Evolutionary conservation across 1,140 invertebrate genomes (phyloP).

Genomic region (Oedothorax gibbosus): DNA sequence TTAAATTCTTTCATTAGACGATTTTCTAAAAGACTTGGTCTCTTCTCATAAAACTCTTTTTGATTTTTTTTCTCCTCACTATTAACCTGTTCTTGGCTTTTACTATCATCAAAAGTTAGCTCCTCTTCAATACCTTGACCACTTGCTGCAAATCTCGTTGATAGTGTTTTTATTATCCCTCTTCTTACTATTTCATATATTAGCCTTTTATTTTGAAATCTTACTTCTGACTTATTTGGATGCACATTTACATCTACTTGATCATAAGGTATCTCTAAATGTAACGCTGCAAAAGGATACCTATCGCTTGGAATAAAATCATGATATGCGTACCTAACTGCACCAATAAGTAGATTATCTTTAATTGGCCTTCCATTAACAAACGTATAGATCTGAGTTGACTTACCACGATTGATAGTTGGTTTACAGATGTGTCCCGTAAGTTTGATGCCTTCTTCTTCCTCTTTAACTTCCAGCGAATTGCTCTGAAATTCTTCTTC

Average conservation of each 20-base stretch:
- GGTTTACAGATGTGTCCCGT: conserved; percentile 7
- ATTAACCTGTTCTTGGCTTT: background rate
- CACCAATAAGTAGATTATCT: background rate
- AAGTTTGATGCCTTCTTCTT: background rate
- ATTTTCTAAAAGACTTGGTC: conserved; percentile 8
- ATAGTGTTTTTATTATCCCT: conserved; percentile 6
- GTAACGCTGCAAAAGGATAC: background rate
- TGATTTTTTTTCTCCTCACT: background rate
- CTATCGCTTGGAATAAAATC: background rate
- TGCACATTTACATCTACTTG: conserved; percentile 3
- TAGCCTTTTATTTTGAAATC: conserved; percentile 1
- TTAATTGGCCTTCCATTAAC: conserved; percentile 2
- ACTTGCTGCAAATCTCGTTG: background rate
- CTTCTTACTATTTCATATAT: conserved; percentile 9
- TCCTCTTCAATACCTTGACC: conserved; percentile 1
- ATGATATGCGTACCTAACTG: background rate
- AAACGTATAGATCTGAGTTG: conserved; percentile 8
- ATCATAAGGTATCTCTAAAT: background rate
- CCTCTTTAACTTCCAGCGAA: background rate
- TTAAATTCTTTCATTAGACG: conserved; percentile 8
- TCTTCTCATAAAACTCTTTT: conserved; percentile 8
- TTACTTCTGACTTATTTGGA: background rate
- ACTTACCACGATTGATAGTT: background rate
- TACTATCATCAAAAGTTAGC: conserved; percentile 1
- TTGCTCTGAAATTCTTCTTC: background rate